Evolutionary conservation across 2,797 vertebrate species (phyloP), one percentile per base, ranked within the genome.

Genomic region (Tragelaphus oryx): DNA sequence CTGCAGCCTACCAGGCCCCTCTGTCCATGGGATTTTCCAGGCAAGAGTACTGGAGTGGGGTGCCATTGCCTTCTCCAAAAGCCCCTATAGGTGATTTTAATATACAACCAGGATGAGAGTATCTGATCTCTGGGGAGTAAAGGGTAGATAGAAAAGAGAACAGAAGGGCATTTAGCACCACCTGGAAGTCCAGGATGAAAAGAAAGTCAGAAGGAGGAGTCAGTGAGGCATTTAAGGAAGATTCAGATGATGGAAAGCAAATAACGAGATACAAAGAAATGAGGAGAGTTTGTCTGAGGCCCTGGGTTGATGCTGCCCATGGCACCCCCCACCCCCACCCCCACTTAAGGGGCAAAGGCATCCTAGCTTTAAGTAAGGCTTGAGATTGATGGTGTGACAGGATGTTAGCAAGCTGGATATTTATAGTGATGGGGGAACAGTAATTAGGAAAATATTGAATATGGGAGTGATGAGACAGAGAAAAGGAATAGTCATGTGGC

Each of bases 261-360:
- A 16, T 76, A 26, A 12, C 0, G 28, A 80, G n/a, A n/a, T 2
- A 13, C 3, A 13, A 16, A 44, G 37, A 71, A 54, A 37, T 4
- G 74, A 30, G 60, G 5, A 78, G 30, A 5, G 80, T n/a, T 6
- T 46, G 5, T 30, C 0, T 10, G 44, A 17, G 26, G 28, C 52
- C 24, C 55, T 11, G n/a, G 33, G 16, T 57, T 24, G 52, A 14
- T 8, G 20, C 37, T 6, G 44, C 28, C 37, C 68, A 24, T 0
- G 0, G 33, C n/a, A 10, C 5, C 37, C 9, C 18, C 9, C 2
- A 0, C 65, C 65, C 10, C 20, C 1, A 22, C 14, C 5, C 30
- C 18, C 37, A 28, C 59, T 59, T 41, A 74, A 57, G 83, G 22
- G 20, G 17, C 28, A 7, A 68, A 71, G 17, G n/a, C 11, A 30